phyloP scores from a whole-genome alignment of 2,888 invertebrate species.

The Antitype chi region DNA sequence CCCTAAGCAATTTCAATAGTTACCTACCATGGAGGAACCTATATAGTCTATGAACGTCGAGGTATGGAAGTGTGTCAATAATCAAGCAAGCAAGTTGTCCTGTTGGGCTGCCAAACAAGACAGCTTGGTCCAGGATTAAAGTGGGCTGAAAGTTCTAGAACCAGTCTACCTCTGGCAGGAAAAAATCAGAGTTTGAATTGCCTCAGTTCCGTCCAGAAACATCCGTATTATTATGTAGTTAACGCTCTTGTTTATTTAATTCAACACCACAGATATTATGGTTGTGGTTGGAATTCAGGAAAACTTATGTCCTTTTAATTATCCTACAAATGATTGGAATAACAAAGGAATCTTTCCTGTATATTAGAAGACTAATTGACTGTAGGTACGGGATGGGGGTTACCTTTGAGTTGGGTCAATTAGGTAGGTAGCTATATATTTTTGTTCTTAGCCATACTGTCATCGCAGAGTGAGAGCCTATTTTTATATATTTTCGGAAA shows the following conservation, averaged over 20 bases:
- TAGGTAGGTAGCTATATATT: neutral
- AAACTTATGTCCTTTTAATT: conserved; percentile 25
- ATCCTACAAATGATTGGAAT: conserved; percentile 10
- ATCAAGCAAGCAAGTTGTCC: neutral
- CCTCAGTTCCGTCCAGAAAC: neutral
- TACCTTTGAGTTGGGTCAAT: neutral
- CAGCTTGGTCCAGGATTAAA: neutral
- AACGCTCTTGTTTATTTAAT: conserved; percentile 11
- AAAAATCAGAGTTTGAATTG: too few species aligned
- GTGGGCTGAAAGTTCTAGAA: neutral
- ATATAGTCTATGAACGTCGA: neutral
- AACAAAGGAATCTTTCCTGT: conserved; percentile 34
- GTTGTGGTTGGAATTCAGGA: conserved; percentile 16
- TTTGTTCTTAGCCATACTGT: neutral
- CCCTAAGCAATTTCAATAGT: neutral
- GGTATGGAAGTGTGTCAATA: neutral
- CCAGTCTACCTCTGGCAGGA: neutral
- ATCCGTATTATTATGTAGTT: neutral
- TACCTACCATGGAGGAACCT: too few species aligned
- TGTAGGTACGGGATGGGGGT: too few species aligned
- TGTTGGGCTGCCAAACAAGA: neutral
- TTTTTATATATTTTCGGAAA: neutral
- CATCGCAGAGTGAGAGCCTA: neutral
- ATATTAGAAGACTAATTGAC: neutral
- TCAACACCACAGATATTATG: neutral